Base-by-base conservation (phyloP, 2,797 vertebrate genomes). In the Sorex maritimensis region DNA sequence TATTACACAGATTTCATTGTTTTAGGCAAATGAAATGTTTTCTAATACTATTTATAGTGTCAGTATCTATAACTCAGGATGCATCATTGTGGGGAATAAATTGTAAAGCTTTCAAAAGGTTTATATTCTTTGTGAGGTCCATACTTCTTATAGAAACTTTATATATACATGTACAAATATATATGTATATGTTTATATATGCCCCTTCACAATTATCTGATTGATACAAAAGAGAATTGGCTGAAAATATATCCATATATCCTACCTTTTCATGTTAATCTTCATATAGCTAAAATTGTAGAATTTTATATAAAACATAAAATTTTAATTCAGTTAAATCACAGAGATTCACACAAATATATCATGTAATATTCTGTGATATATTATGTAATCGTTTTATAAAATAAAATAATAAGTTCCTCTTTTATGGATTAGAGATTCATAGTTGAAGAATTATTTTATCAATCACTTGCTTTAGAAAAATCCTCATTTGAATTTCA, bases 391-490 rank as follows among this genome's bases (percentile, higher is more conserved):
- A 61, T 61, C 6, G 21, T 21, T 67, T 1, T 46, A 41, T 5
- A 10, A 13, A 17, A 80, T 13, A 77, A 58, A 4, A 69, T 58
- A 9, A 21, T 9, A 58, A 77, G 0, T 44, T 65, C 14, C 24
- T 30, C 67, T 86, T 55, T 67, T 17, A 63, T 13, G 8, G 5
- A 55, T 3, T 55, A 0, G 15, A 23, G 12, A 79, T 38, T 79
- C 73, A 83, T 86, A 90, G 63, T 1, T 65, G 13, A 85, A 75
- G 23, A 72, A 71, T 38, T 89, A 63, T 68, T 84, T 65, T 61
- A 44, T n/a, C 68, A 74, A 72, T 81, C 11, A 92, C 5, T 81
- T 41, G 0, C 41, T 88, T 88, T 81, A 68, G 7, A 15, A 82
- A 75, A 93, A 80, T 58, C 11, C 15, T 74, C 23, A 79, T 24